Percentiles rank a stretch among this genome's conserved stretches.
These are phyloP conservation scores for Listronotus bonariensis DNA, from an alignment of 1,140 invertebrate genomes.

Conservation along the genomic window DNA sequence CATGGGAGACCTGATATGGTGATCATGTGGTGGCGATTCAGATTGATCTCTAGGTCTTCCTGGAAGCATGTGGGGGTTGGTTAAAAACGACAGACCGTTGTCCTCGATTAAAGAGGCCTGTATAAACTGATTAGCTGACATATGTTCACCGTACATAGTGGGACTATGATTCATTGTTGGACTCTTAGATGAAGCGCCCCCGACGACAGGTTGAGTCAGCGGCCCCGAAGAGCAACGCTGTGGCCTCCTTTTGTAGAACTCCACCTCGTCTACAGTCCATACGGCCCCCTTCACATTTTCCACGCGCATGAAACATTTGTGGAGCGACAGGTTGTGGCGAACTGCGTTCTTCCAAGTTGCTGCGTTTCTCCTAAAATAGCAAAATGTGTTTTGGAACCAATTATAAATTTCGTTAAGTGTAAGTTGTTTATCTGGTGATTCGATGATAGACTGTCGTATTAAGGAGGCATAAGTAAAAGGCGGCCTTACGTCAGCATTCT, in stretches of 20 bases:
- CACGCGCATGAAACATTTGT: conserved; percentile 99
- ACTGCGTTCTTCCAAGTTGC: conserved; percentile 99
- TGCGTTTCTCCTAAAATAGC: conserved; percentile 98
- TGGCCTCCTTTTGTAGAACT: conserved; percentile 98
- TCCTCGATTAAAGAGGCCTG: conserved; percentile 53
- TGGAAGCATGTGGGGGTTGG: conserved; percentile 42
- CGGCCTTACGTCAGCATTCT: conserved; percentile 94
- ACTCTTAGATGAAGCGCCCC: conserved; percentile 66
- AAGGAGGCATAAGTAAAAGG: conserved; percentile 99
- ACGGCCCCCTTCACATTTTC: conserved; percentile 99
- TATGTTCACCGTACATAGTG: conserved; percentile 72
- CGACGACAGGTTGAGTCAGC: conserved; percentile 58
- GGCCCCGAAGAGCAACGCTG: conserved; percentile 82
- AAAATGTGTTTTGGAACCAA: conserved; percentile 99
- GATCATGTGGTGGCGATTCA: conserved; percentile 52
- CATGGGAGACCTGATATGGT: conserved; percentile 59
- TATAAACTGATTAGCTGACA: conserved; percentile 70
- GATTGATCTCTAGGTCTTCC: conserved; percentile 49
- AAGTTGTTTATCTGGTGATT: conserved; percentile 97
- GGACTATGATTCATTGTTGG: conserved; percentile 73
- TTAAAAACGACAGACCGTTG: conserved; percentile 50
- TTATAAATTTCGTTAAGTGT: conserved; percentile 99
- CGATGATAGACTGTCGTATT: conserved; percentile 98
- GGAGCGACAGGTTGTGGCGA: conserved; percentile 99
- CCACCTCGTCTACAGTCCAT: conserved; percentile 99